Evolutionary conservation across 2,113 vertebrate species (phyloP), one percentile per base, ranked within the genome.

Genomic region (Gadus macrocephalus): DNA sequence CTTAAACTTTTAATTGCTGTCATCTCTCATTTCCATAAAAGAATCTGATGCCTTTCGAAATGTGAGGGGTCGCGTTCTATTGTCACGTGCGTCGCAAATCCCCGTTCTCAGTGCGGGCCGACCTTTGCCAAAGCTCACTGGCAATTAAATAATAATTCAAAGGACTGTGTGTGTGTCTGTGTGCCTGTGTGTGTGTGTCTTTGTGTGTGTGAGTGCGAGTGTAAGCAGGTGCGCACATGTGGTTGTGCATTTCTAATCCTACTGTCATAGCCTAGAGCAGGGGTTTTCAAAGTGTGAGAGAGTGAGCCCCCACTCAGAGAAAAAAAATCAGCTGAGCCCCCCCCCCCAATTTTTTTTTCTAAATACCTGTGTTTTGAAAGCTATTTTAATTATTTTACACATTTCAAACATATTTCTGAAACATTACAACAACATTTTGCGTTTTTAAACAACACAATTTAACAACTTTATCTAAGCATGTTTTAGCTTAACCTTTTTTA

Each of bases 11-110:
- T 72, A 69, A 83, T 72, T 55, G 70, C 58, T 67, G 15, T 81
- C 74, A 72, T 61, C 68, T 73, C 27, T 71, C 17, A 65, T 75
- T 66, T 62, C 76, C 28, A 77, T 81, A 67, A 77, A 74, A 81
- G 56, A 64, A 42, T 49, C 14, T 19, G 14, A 19, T 19, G 67
- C 15, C 25, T 76, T 74, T 22, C 64, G 72, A 67, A 77, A 64
- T 35, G 9, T 15, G 2, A 19, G 49, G 53, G 71, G 55, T 72
- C 67, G 49, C 42, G 31, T 7, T 53, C 25, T 2, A 58, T 68
- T 17, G 75, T 71, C 27, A 35, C 14, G 8, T 35, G 25, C 20
- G 11, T 66, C n/a, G 69, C 62, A 53, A 17, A 60, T 73, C 53
- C 25, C 7, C 2, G 22, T 59, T 67, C 25, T 68, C 53, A 35